Evolutionary conservation across 2,113 vertebrate species (phyloP), one percentile per base, ranked within the genome.

Genomic region (Calypte anna): DNA sequence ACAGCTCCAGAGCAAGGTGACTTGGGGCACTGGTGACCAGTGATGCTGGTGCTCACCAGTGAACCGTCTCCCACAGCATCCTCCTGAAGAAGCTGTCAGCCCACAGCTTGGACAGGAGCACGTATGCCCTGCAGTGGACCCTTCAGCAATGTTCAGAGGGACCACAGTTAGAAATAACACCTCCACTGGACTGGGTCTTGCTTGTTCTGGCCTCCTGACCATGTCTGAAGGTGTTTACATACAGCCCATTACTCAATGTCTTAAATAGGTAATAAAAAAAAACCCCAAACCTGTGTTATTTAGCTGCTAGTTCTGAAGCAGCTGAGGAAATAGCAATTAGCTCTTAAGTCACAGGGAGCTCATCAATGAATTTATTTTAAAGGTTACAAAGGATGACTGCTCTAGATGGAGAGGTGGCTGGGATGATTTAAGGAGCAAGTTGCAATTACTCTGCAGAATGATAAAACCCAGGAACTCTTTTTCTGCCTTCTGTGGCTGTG

Each of bases 91-190:
- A 33, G 33, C 33, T 33, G 33, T 33, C 33, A 33, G 33, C 33
- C 33, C 33, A 33, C 33, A 33, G 33, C 33, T 33, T 33, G 33
- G 33, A 33, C 33, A 33, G 33, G 33, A 33, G 33, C 33, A 33
- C 33, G 33, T 33, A 33, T 40, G 40, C 40, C 14, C 59, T 12
- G 44, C 64, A 40, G 5, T 20, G 50, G 12, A 10, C 17, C 28
- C 14, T 14, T 31, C 40, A 8, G 3, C 58, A 46, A 4, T 44
- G 25, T 17, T 48, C 30, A 25, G 22, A 54, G 43, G 53, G 9
- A 14, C 4, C 27, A 16, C 6, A 1, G 1, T 4, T 27, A 36
- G 13, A 19, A 84, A 20, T 9, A 54, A 38, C 0, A 3, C 25
- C 14, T 48, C 33, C 6, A 0, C 21, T 58, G 30, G 23, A 8